A percentile compares a stretch with the other conserved stretches of the same genome.
Evolutionary conservation across 2,888 invertebrate genomes (phyloP).

Genomic region (Tiliacea aurago): DNA sequence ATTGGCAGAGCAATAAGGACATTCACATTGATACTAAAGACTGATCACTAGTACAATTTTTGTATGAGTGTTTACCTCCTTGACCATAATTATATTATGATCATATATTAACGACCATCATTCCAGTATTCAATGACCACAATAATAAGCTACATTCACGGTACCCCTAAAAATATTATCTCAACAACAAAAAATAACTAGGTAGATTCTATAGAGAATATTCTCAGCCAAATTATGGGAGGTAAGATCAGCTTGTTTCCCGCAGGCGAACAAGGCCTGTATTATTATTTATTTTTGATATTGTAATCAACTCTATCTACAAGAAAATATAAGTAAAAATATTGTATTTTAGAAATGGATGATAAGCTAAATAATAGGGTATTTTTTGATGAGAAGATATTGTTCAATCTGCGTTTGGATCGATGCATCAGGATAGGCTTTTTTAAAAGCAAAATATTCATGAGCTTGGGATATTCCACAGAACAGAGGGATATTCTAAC

Average conservation of each 20-base stretch:
- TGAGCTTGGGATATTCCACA: slow-evolving; percentile 13
- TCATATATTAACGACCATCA: not conserved
- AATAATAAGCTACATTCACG: slow-evolving; percentile 22
- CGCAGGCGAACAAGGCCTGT: slow-evolving; percentile 60
- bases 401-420: slow-evolving; percentile 40
- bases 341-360: slow-evolving; percentile 41
- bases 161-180: slow-evolving; percentile 30
- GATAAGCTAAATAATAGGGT: slow-evolving; percentile 33
- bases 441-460: slow-evolving; percentile 32
- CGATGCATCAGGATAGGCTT: slow-evolving; percentile 10
- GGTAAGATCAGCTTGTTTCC: slow-evolving; percentile 62
- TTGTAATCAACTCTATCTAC: slow-evolving; percentile 59
- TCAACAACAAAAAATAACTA: slow-evolving; percentile 38
- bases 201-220: slow-evolving; percentile 44
- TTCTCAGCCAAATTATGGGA: slow-evolving; percentile 52
- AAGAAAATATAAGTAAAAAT: slow-evolving; percentile 40
- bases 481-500: not conserved
- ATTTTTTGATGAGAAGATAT: slow-evolving; percentile 22
- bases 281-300: slow-evolving; percentile 54
- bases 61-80: not conserved
- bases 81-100: not conserved
- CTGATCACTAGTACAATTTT: not conserved
- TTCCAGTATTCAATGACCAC: not conserved
- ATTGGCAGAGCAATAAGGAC: not conserved
- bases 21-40: not conserved